phyloP scores from a whole-genome alignment of 2,797 vertebrate species.

The Pseudomugil gertrudae region DNA sequence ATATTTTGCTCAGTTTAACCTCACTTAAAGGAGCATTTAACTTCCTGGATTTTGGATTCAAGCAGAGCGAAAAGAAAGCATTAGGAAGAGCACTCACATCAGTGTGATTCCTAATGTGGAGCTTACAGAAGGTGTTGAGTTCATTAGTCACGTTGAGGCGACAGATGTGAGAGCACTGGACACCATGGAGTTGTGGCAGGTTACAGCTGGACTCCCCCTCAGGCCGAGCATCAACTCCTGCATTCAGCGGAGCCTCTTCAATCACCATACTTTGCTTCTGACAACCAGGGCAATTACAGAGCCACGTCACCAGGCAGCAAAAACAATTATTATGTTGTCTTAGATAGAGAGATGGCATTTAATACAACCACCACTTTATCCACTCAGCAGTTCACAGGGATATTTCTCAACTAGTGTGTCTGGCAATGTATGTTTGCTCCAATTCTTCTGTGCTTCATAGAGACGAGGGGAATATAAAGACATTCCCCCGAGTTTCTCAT shows the following conservation, averaged over 20 bases:
- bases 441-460: slow-evolving; percentile 11
- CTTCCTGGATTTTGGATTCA: not conserved
- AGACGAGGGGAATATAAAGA: slow-evolving; percentile 33
- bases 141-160: slow-evolving; percentile 8
- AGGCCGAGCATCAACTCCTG: slow-evolving; percentile 28
- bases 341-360: slow-evolving; percentile 41
- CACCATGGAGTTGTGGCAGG: slow-evolving; percentile 7
- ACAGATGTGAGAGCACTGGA: slow-evolving; percentile 15
- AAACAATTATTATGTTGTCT: slow-evolving; percentile 49
- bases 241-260: slow-evolving; percentile 35
- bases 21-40: slow-evolving; percentile 22
- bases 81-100: not conserved
- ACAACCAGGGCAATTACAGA: slow-evolving; percentile 14
- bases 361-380: slow-evolving; percentile 32
- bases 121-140: slow-evolving; percentile 7
- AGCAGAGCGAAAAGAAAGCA: not conserved
- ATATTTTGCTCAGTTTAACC: slow-evolving; percentile 16
- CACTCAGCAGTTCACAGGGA: slow-evolving; percentile 20
- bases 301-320: slow-evolving; percentile 28
- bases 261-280: slow-evolving; percentile 18
- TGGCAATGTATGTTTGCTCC: slow-evolving; percentile 4
- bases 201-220: slow-evolving; percentile 10
- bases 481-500: slow-evolving; percentile 19
- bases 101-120: not conserved
- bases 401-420: slow-evolving; percentile 37